Evolutionary conservation across 2,888 invertebrate species (phyloP), one percentile per base, ranked within the genome.

Genomic region (Brachypalpus laphriformis): DNA sequence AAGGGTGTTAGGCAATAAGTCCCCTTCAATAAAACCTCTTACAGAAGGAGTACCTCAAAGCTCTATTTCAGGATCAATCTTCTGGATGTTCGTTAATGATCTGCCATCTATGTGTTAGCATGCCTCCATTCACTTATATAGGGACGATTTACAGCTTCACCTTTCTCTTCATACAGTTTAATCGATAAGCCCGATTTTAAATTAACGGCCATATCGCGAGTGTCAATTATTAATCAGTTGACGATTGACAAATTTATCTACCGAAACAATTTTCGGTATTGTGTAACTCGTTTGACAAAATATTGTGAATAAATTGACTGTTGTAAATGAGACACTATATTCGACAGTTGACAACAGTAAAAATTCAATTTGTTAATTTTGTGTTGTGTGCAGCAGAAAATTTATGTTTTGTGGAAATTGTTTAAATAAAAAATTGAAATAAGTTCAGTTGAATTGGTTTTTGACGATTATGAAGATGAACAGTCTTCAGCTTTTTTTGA

Each of bases 231-330:
- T 14, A 42, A 42, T 14, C n/a, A 14, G 3, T 42, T 42, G 40
- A 14, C n/a, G n/a, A n/a, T n/a, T n/a, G n/a, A n/a, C n/a, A n/a
- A n/a, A n/a, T n/a, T n/a, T n/a, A n/a, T n/a, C n/a, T 2, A 42
- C 6, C 3, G 14, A 42, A 7, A 11, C 1, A 42, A n/a, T 14
- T 14, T 1, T 42, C 14, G 14, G 14, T 42, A 42, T 14, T 42
- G 40, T 14, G 14, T 42, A 42, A 42, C 40, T 42, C 40, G 14
- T 9, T 42, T 42, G 40, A 42, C n/a, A n/a, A 42, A 20, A 6
- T 45, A 45, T 45, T 45, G 45, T 45, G 45, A 45, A 45, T 45
- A 45, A 45, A 45, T 18, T 18, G 45, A 9, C 45, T 45, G 45
- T 20, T 45, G 20, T 45, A 18, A 3, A 42, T 42, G 16, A 42